phyloP scores from a whole-genome alignment of 2,113 vertebrate genomes.

The Prunella himalayana region DNA sequence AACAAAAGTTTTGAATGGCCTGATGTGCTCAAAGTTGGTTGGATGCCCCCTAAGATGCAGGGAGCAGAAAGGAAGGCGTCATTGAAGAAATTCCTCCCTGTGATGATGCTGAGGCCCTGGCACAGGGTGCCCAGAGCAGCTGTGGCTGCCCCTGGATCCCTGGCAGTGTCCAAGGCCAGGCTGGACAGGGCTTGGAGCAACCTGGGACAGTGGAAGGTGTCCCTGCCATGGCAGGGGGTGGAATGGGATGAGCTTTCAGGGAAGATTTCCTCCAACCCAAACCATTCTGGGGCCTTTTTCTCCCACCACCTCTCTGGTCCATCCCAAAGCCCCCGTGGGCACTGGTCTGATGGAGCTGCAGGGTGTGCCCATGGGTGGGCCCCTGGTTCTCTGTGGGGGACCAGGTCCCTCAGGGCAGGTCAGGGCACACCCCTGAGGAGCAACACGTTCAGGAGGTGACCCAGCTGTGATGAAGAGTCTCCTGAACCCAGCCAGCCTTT shows the following conservation, averaged over 20 bases:
- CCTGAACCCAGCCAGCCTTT: neutral
- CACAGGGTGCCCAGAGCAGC: neutral
- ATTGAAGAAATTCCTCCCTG: neutral
- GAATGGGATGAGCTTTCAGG: neutral
- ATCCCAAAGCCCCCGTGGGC: rapidly evolving
- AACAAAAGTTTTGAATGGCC: neutral
- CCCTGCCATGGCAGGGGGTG: neutral
- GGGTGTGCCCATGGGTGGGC: neutral
- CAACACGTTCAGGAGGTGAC: rapidly evolving
- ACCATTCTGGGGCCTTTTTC: neutral
- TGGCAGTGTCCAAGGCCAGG: neutral
- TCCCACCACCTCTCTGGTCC: neutral
- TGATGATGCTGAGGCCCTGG: rapidly evolving
- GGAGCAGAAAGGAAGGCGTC: neutral
- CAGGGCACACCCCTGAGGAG: neutral
- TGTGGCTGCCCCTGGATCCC: too few species aligned
- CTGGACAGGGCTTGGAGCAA: rapidly evolving
- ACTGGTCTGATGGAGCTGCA: neutral
- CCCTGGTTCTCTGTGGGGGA: neutral
- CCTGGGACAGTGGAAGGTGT: neutral
- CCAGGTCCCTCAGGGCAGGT: neutral
- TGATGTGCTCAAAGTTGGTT: neutral
- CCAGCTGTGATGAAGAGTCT: neutral
- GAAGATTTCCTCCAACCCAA: neutral
- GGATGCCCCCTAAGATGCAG: neutral